Evolutionary conservation across 1,140 invertebrate genomes (phyloP).

Genomic region (Drosophila funebris): DNA sequence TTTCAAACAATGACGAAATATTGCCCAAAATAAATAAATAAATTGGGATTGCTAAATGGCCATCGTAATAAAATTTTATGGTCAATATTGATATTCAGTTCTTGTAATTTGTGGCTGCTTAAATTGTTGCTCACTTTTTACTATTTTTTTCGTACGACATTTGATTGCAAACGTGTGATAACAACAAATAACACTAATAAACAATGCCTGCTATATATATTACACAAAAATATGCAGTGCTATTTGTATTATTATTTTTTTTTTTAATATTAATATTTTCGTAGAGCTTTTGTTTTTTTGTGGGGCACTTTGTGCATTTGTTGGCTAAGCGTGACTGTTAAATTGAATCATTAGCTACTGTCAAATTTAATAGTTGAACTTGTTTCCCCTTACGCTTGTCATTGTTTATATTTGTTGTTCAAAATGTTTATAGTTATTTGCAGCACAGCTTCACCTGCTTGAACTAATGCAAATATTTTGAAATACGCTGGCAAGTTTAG

Average conservation of each 20-base stretch:
- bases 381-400: conserved; percentile 10
- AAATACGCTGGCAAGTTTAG: conserved; percentile 14
- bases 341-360: conserved; percentile 60
- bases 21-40: conserved; percentile 7
- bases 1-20: neutral
- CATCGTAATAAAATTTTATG: conserved; percentile 25
- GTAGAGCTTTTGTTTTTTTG: conserved; percentile 11
- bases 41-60: neutral
- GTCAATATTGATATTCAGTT: conserved; percentile 69
- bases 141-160: neutral
- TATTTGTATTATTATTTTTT: neutral
- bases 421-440: conserved; percentile 63
- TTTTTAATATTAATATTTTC: conserved; percentile 41
- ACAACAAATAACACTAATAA: conserved; percentile 29
- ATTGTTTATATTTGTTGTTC: conserved; percentile 24
- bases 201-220: no score
- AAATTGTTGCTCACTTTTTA: neutral
- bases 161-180: neutral
- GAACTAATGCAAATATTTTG: conserved; percentile 39
- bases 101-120: conserved; percentile 20
- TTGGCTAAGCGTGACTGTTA: conserved; percentile 68
- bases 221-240: neutral
- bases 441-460: conserved; percentile 28
- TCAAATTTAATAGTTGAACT: conserved; percentile 40
- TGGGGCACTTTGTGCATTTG: conserved; percentile 44